Evolutionary conservation across 2,797 vertebrate species (phyloP), one percentile per base, ranked within the genome.

Genomic region (Etheostoma perlongum): DNA sequence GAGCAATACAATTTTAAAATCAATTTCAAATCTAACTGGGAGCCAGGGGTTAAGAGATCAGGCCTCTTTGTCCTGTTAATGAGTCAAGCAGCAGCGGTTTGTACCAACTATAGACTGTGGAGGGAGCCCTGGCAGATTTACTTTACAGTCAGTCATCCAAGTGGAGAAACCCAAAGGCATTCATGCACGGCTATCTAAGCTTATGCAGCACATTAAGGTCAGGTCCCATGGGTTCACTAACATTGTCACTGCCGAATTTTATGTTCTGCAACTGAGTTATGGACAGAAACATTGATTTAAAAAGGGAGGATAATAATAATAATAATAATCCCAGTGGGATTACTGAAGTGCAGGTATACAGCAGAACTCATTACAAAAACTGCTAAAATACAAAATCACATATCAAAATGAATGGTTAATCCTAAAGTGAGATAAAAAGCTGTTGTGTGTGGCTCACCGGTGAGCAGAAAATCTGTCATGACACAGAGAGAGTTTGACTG

Each of bases 161-260:
- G 42, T 55, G 36, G 53, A 73, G 74, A 74, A 74, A 67, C n/a
- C 40, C 44, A 19, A 48, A 7, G 25, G 68, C 74, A 67, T 71
- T 65, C 30, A 62, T 47, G 47, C 47, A 52, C 11, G 19, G 57
- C 79, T 47, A 75, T 65, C 63, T 85, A 81, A 90, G 83, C 83
- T 72, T 30, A 88, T 85, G 84, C 33, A 12, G 67, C 73, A 76
- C 84, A 91, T 85, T 81, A 74, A 55, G 68, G 83, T 79, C 85
- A 72, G 2, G 73, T 86, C 84, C 88, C 75, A 11, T 76, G 83
- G 73, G 79, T 53, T 79, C 67, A 25, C 58, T 2, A 48, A 59
- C 74, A 73, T 25, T 13, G 59, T 51, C 73, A 48, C 60, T 15
- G 47, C 27, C 16, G 53, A 40, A 42, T 57, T 82, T 61, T 51